A percentile compares a stretch with the other conserved stretches of the same genome.
Evolutionary conservation across 1,140 invertebrate species (phyloP).

Genomic region (Zaprionus davidi): DNA sequence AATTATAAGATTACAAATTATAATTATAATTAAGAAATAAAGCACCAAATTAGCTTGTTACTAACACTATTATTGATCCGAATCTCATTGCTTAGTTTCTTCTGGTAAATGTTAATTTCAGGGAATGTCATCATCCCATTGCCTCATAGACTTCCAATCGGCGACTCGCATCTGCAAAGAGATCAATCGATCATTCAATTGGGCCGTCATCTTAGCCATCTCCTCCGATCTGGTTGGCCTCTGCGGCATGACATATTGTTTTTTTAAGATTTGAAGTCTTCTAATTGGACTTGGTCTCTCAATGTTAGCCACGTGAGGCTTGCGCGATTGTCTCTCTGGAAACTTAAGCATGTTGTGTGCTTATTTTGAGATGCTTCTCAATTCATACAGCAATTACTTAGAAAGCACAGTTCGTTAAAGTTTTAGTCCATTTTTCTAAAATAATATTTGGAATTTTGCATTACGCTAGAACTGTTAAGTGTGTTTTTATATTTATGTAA

Average conservation of each 20-base stretch:
- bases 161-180: slow-evolving; percentile 19
- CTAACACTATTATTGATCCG: background rate
- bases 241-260: slow-evolving; percentile 9
- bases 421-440: background rate
- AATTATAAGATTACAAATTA: background rate
- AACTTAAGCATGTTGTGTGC: slow-evolving; percentile 29
- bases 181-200: slow-evolving; percentile 19
- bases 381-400: background rate
- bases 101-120: too few relatives aligned
- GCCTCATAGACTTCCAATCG: slow-evolving; percentile 26
- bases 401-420: background rate
- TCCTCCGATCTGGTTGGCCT: slow-evolving; percentile 38
- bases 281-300: slow-evolving; percentile 13
- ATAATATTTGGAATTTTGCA: background rate
- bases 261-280: slow-evolving; percentile 4
- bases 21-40: background rate
- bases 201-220: slow-evolving; percentile 16
- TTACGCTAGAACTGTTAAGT: background rate
- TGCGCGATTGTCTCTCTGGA: slow-evolving; percentile 14
- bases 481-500: background rate
- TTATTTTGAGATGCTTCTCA: background rate
- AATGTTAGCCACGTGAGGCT: slow-evolving; percentile 17
- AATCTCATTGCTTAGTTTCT: background rate
- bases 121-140: background rate
- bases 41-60: background rate